These are phyloP conservation scores for Cosmia trapezina DNA, from an alignment of 2,888 invertebrate genomes.

Conservation along the genomic window DNA sequence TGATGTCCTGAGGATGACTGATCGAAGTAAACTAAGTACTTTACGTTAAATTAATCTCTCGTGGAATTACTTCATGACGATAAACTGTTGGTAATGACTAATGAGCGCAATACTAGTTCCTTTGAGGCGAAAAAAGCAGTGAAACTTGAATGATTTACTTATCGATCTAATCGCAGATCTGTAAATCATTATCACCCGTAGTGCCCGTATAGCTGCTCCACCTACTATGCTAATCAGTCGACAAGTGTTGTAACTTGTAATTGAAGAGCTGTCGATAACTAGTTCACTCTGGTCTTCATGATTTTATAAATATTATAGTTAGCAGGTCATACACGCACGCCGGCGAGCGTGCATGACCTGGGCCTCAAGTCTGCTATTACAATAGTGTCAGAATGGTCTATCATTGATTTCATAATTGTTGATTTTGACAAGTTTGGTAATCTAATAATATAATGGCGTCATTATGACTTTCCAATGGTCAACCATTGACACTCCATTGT, in stretches of 20 bases:
- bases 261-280: conserved; percentile 10
- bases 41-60: not conserved
- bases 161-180: conserved; percentile 23
- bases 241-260: conserved; percentile 1
- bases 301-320: not conserved
- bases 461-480: no score
- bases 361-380: no score
- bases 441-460: no score
- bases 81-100: conserved; percentile 2
- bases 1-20: no score
- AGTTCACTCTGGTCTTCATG: conserved; percentile 15
- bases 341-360: no score
- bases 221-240: conserved; percentile 24
- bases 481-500: no score
- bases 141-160: conserved; percentile 10
- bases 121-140: not conserved
- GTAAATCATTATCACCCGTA: conserved; percentile 20
- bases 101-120: conserved; percentile 23
- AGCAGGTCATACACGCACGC: no score
- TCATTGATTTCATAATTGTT: no score
- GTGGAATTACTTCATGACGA: conserved; percentile 14
- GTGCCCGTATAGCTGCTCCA: not conserved
- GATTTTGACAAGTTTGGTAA: no score
- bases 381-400: no score
- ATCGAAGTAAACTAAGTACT: no score